Conservation (phyloP, 2,113 vertebrate species). For the Electrona antarctica region DNA sequence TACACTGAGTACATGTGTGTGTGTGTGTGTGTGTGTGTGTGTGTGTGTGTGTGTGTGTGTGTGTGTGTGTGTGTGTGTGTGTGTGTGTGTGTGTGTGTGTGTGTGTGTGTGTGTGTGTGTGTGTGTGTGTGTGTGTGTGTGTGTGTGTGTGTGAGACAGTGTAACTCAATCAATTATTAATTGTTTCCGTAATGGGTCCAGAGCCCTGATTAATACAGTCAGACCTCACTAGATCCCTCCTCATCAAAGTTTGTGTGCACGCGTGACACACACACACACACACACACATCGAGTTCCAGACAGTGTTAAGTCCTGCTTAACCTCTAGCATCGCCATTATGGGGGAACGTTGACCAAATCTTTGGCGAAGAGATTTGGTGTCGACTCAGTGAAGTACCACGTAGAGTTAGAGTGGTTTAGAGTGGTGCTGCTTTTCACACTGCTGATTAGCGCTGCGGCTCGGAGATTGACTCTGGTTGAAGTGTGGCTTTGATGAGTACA, state of each 20-base stretch:
- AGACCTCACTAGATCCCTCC: slow-evolving; percentile 25
- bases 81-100: slow-evolving; percentile 27
- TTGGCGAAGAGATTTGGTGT: too few relatives aligned
- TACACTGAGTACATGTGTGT: slow-evolving; percentile 3
- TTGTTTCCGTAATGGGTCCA: slow-evolving; percentile 57
- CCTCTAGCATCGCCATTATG: too few relatives aligned
- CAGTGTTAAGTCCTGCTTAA: slow-evolving; percentile 53
- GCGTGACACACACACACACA: slow-evolving; percentile 1
- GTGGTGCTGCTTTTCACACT: too few relatives aligned
- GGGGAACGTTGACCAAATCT: too few relatives aligned
- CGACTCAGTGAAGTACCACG: too few relatives aligned
- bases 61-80: not conserved
- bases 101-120: not conserved
- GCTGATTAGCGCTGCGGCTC: too few relatives aligned
- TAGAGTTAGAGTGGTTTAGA: too few relatives aligned
- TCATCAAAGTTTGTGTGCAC: slow-evolving; percentile 11
- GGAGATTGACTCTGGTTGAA: too few relatives aligned
- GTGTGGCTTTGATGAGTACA: too few relatives aligned
- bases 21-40: slow-evolving; percentile 13
- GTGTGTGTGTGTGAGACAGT: slow-evolving; percentile 17
- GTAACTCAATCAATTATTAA: slow-evolving; percentile 67
- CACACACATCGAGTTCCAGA: slow-evolving; percentile 26
- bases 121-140: slow-evolving; percentile 5
- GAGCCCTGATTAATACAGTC: slow-evolving; percentile 60
- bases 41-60: not conserved